Evolutionary conservation across 64 coral and sea anemone genomes (phyloP), one percentile per base, ranked within the genome.

Genomic region (Astreopora myriophthalma): DNA sequence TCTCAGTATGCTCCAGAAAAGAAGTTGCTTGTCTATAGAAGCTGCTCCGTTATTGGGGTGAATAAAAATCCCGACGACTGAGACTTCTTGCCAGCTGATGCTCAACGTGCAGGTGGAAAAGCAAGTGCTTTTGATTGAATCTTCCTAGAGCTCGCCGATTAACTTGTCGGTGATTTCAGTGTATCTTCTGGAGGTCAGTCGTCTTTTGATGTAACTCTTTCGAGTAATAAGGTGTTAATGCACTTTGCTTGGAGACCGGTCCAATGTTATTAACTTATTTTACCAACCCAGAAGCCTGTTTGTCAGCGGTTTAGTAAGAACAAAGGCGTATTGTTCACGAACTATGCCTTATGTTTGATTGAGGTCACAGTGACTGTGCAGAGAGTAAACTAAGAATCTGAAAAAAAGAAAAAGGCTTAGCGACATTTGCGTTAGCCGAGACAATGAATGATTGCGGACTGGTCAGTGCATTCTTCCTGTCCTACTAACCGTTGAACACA

Each of bases 351-450:
- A 44, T 8, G 6, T 10, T 67, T 34, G 30, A 1, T 82, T 82
- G 79, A 82, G 79, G 79, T 82, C 79, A 82, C 19, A 63, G 64
- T 82, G 79, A 82, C 52, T 63, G 1, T 33, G 79, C 79, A 73
- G 1, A 33, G 55, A 17, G 22, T n/a, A 5, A 63, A 23, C 12
- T 2, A 60, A 14, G 16, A 1, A 26, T 2, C 79, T 63, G 33
- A 36, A 82, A 82, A 24, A 37, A 1, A 82, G 19, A 64, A 22
- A 63, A 6, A 82, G 51, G 36, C 34, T 20, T 55, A 63, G 52
- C 32, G 37, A 39, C 19, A 64, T 35, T 82, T 63, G 60, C 79
- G 79, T 64, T 34, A 63, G 16, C 60, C n/a, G n/a, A 13, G 6
- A 82, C 55, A 9, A 20, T 63, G 32, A 11, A 77, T 55, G 60